These are phyloP conservation scores for Petrolisthes cinctipes DNA, from an alignment of 2,888 invertebrate species.

Conservation along the genomic window DNA sequence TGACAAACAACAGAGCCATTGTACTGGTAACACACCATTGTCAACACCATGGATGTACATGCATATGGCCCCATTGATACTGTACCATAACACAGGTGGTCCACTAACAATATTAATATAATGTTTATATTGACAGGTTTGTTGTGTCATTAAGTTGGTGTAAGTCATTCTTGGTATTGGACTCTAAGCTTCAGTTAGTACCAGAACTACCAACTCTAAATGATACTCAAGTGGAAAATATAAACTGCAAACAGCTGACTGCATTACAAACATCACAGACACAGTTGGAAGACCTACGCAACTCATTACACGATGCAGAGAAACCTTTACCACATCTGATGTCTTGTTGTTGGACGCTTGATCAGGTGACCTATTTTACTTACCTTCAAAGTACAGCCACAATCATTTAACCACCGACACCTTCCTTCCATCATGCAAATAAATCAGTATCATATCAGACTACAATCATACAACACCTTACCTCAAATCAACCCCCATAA, in stretches of 20 bases:
- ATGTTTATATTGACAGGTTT: constrained; percentile 72
- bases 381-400: no score
- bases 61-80: no score
- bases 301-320: constrained; percentile 87
- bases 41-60: no score
- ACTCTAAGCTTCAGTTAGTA: constrained; percentile 91
- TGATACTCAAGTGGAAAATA: neutral
- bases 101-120: no score
- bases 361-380: constrained; percentile 73
- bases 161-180: constrained; percentile 89
- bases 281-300: constrained; percentile 82
- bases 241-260: neutral
- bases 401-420: no score
- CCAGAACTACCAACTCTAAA: constrained; percentile 69
- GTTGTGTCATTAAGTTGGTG: constrained; percentile 91
- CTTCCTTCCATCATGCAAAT: no score
- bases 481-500: no score
- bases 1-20: no score
- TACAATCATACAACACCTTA: no score
- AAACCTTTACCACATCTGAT: constrained; percentile 91
- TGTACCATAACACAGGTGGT: no score
- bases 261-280: constrained; percentile 71
- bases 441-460: no score
- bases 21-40: no score
- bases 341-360: constrained; percentile 88